Conservation (phyloP, 2,113 vertebrate genomes). For the Oryzias curvinotus region DNA sequence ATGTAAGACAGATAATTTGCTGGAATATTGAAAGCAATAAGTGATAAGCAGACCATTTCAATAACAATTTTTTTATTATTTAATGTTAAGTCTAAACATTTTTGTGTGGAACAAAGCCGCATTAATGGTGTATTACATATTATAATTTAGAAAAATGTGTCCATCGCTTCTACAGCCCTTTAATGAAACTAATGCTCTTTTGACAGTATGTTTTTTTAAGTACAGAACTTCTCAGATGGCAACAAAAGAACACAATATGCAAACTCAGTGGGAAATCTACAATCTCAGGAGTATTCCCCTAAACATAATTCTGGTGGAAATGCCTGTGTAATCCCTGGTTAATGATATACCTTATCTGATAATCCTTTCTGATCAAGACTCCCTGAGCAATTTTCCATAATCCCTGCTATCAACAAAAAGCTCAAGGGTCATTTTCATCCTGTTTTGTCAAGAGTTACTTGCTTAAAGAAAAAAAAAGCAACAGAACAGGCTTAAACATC, state of each 20-base stretch:
- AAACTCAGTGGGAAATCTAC: background rate
- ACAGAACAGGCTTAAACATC: conserved; percentile 1
- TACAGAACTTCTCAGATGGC: background rate
- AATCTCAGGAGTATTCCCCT: conserved; percentile 26
- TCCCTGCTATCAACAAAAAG: conserved; percentile 45
- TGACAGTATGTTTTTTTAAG: background rate
- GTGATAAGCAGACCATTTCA: too few relatives aligned
- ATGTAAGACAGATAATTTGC: too few relatives aligned
- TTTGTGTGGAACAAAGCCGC: too few relatives aligned
- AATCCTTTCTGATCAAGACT: conserved; percentile 69
- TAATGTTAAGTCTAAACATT: too few relatives aligned
- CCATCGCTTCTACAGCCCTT: too few relatives aligned
- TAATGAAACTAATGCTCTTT: too few relatives aligned
- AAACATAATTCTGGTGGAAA: conserved; percentile 33
- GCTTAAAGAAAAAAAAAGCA: conserved; percentile 25
- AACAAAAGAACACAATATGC: conserved; percentile 3
- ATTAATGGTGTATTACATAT: too few relatives aligned
- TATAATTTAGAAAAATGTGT: too few relatives aligned
- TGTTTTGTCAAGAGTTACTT: conserved; percentile 30
- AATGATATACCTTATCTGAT: conserved; percentile 74
- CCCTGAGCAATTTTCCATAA: conserved; percentile 55
- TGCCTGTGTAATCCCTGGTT: conserved; percentile 62
- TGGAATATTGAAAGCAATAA: too few relatives aligned
- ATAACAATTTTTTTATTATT: too few relatives aligned
- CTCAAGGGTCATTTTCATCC: conserved; percentile 30